phyloP scores from a whole-genome alignment of 2,888 invertebrate species.

The Meteorus cinctellus region DNA sequence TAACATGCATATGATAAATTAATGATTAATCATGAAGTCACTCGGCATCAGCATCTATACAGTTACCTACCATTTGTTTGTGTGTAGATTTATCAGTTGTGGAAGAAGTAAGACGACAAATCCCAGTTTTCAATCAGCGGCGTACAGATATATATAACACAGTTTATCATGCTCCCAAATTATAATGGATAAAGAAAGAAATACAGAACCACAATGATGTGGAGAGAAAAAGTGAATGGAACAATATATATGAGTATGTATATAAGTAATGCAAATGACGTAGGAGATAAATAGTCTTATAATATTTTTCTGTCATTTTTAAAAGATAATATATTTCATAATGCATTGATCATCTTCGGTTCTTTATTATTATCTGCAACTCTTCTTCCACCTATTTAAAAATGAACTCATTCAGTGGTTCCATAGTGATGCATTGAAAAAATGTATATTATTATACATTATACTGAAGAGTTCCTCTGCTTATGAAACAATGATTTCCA shows the following conservation, averaged over 20 bases:
- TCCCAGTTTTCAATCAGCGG: constrained; percentile 85
- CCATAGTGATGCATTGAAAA: background rate
- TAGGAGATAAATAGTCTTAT: background rate
- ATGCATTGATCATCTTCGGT: background rate
- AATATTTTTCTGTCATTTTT: constrained; percentile 5
- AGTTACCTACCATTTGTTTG: constrained; percentile 42
- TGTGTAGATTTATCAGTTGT: constrained; percentile 82
- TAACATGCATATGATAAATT: constrained; percentile 67
- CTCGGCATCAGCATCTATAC: constrained; percentile 8
- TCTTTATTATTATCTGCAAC: background rate
- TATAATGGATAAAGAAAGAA: background rate
- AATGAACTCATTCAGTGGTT: background rate
- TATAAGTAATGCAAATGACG: background rate
- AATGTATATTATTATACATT: too few relatives aligned
- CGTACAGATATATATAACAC: constrained; percentile 74
- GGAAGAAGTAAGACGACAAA: constrained; percentile 86
- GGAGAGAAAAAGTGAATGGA: too few relatives aligned
- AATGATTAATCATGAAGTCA: background rate
- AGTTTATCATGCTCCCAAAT: constrained; percentile 46
- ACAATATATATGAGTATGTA: background rate
- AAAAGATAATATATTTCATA: background rate
- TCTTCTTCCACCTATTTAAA: background rate
- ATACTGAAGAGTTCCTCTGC: too few relatives aligned
- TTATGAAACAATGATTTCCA: too few relatives aligned
- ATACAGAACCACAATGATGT: too few relatives aligned